Conservation (phyloP, 2,797 vertebrate genomes). For the Thalassophryne amazonica region DNA sequence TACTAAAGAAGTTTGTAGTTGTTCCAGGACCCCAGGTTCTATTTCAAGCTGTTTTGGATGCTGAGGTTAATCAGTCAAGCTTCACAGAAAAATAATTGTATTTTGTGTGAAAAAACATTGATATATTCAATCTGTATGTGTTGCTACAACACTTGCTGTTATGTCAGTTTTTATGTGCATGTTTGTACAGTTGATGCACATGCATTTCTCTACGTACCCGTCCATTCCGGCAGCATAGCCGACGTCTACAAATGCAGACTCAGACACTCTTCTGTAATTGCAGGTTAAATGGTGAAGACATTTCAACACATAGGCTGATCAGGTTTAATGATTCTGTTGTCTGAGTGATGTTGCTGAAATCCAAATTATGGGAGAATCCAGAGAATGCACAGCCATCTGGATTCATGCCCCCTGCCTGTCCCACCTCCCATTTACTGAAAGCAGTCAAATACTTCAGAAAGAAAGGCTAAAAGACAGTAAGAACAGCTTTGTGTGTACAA, state of each 20-base stretch:
- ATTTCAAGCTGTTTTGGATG: no score
- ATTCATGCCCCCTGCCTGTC: no score
- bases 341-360: slow-evolving; percentile 1
- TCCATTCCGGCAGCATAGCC: slow-evolving; percentile 6
- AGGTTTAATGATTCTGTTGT: slow-evolving; percentile 27
- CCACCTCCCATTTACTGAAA: background rate
- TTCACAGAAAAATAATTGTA: no score
- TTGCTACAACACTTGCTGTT: background rate
- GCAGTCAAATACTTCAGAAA: background rate
- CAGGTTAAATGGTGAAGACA: slow-evolving; percentile 9
- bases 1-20: no score
- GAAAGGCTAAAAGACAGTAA: no score
- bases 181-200: background rate
- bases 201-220: background rate
- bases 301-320: slow-evolving; percentile 12
- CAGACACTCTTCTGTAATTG: slow-evolving; percentile 36
- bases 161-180: background rate
- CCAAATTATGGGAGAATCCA: slow-evolving; percentile 21
- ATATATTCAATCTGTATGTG: background rate
- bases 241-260: slow-evolving; percentile 14
- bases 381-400: slow-evolving; percentile 43
- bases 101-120: no score
- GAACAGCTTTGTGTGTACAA: no score
- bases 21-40: no score
- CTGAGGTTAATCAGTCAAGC: no score